Base-by-base conservation (phyloP, 2,113 vertebrate genomes). In the Elachura formosa region DNA sequence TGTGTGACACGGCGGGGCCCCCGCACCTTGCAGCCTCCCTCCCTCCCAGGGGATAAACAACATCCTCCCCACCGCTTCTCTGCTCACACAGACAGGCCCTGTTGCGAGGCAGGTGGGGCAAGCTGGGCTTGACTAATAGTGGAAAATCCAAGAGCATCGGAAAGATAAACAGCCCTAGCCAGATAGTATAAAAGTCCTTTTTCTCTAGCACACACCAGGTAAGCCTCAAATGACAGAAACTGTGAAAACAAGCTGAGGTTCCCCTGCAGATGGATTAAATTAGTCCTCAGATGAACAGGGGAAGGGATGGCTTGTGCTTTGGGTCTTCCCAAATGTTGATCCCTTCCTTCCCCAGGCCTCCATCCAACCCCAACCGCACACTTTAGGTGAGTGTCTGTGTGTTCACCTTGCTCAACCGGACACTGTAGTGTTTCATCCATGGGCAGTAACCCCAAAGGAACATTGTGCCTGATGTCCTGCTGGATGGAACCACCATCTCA, bases 111-210 rank as follows among this genome's bases (percentile, higher is more conserved):
- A 97, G 97, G 96, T 97, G 96, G 97, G 89, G 86, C 82, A 7
- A 83, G 69, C 92, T 21, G 62, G 93, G 87, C 93, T 94, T 94
- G 94, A 97, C 96, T 94, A 97, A 95, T 91, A 95, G 96, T 97
- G 97, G 98, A 98, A 98, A 98, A 97, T 96, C 85, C 95, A 45
- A 97, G 97, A 93, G 81, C 93, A 83, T 96, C 87, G 96, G 97
- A 98, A 98, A 98, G 97, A 97, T 98, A 98, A 98, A 98, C 96
- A 98, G 95, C 83, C 78, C 87, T 26, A 96, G 89, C 93, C 91
- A 96, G 97, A 98, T 97, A 96, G 96, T 94, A 97, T 98, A 98
- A 98, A 98, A 98, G 97, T 98, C 84, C 96, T 94, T 97, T 98
- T 98, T 94, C n/a, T 96, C 97, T 94, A 97, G 98, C 87, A 74